phyloP scores from a whole-genome alignment of 2,888 invertebrate species.

The Aleiodes alternator region DNA sequence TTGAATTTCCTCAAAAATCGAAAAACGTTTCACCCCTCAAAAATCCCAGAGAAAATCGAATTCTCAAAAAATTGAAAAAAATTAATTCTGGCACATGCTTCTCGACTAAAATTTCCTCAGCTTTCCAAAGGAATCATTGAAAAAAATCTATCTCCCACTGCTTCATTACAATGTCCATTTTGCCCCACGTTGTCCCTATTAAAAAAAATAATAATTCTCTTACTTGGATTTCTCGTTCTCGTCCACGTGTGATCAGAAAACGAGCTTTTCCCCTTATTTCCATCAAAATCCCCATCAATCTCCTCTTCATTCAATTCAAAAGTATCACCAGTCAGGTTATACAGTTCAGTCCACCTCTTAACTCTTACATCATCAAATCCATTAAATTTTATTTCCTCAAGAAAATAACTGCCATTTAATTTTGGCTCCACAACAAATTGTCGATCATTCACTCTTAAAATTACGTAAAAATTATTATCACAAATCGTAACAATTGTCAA shows the following conservation, averaged over 20 bases:
- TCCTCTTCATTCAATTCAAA: constrained; percentile 70
- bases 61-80: too few species aligned
- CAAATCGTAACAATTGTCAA: constrained; percentile 78
- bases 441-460: constrained; percentile 76
- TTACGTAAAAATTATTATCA: constrained; percentile 77
- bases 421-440: constrained; percentile 77
- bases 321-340: constrained; percentile 76
- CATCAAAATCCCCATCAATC: constrained; percentile 46
- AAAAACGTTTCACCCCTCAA: too few species aligned
- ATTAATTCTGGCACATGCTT: too few species aligned
- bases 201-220: constrained; percentile 37
- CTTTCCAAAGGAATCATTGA: too few species aligned
- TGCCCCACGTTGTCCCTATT: too few species aligned
- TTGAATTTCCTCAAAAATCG: too few species aligned
- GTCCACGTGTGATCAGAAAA: constrained; percentile 76
- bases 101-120: too few species aligned
- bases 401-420: constrained; percentile 60
- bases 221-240: constrained; percentile 55
- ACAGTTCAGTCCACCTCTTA: constrained; percentile 60
- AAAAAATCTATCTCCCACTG: too few species aligned
- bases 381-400: constrained; percentile 58
- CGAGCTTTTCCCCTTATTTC: constrained; percentile 74
- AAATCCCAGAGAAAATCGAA: too few species aligned
- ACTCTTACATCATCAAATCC: neutral
- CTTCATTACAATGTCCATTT: too few species aligned